Conservation (phyloP, 2,113 vertebrate species). For the Alouatta palliata region DNA sequence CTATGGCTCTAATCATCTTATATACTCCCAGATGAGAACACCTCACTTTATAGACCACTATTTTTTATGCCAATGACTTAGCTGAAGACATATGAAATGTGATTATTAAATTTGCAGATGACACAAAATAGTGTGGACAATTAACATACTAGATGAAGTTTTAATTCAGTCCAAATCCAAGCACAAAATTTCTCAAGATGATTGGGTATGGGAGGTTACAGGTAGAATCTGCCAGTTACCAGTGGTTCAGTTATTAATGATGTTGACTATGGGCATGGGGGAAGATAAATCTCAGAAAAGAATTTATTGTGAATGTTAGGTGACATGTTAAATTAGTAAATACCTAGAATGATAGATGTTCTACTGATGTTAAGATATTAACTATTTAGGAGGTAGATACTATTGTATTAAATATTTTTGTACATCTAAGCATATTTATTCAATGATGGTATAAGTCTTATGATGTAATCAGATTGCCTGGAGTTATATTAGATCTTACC, state of each 20-base stretch:
- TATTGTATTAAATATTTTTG: neutral
- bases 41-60: neutral
- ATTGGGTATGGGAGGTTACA: neutral
- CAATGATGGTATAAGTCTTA: neutral
- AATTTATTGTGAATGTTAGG: neutral
- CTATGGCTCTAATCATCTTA: neutral
- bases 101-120: conserved; percentile 2
- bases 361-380: neutral
- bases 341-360: neutral
- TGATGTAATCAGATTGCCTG: neutral
- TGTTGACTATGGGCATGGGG: neutral
- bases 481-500: neutral
- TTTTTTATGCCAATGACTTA: conserved; percentile 24
- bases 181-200: neutral
- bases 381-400: neutral
- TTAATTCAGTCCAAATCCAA: conserved; percentile 57
- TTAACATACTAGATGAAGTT: neutral
- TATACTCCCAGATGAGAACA: neutral
- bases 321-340: neutral
- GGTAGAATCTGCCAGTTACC: neutral
- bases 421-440: neutral
- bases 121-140: neutral
- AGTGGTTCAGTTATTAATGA: neutral
- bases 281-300: neutral
- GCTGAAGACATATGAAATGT: neutral